phyloP scores from a whole-genome alignment of 2,888 invertebrate species.

The Strigamia maritima region DNA sequence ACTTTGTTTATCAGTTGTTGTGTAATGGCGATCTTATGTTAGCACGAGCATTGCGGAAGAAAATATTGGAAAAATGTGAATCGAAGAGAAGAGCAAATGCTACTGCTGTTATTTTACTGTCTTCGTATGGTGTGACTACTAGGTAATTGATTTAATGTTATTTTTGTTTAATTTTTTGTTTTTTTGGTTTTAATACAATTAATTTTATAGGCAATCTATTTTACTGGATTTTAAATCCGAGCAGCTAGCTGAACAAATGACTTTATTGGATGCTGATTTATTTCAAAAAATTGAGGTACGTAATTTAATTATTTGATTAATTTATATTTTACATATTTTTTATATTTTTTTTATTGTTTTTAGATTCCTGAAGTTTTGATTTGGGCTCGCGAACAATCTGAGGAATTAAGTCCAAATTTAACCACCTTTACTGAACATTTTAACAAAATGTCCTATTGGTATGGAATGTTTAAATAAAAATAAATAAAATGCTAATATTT shows the following conservation, averaged over 20 bases:
- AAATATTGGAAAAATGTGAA: slow-evolving; percentile 80
- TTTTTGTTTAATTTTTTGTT: neutral
- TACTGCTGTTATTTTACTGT: slow-evolving; percentile 55
- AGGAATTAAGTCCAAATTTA: slow-evolving; percentile 93
- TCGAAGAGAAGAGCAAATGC: slow-evolving; percentile 57
- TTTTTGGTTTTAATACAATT: slow-evolving; percentile 13
- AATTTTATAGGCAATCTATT: slow-evolving; percentile 57
- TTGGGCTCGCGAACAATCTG: slow-evolving; percentile 97
- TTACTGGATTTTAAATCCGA: slow-evolving; percentile 89
- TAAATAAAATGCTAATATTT: neutral
- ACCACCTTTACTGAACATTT: slow-evolving; percentile 98
- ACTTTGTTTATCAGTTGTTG: slow-evolving; percentile 89
- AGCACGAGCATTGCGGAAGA: slow-evolving; percentile 83
- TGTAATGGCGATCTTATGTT: slow-evolving; percentile 86
- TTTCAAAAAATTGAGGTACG: slow-evolving; percentile 84
- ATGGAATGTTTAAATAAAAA: slow-evolving; percentile 37
- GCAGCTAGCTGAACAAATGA: slow-evolving; percentile 98
- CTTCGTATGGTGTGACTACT: slow-evolving; percentile 59
- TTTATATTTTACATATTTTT: neutral
- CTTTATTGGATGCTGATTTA: slow-evolving; percentile 86
- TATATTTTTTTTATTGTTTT: slow-evolving; percentile 41
- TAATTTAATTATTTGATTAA: neutral
- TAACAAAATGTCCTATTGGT: slow-evolving; percentile 99
- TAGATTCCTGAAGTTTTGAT: slow-evolving; percentile 89
- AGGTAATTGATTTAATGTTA: slow-evolving; percentile 50